Conservation (phyloP, 2,797 vertebrate species). For the Gallinago stenura region DNA sequence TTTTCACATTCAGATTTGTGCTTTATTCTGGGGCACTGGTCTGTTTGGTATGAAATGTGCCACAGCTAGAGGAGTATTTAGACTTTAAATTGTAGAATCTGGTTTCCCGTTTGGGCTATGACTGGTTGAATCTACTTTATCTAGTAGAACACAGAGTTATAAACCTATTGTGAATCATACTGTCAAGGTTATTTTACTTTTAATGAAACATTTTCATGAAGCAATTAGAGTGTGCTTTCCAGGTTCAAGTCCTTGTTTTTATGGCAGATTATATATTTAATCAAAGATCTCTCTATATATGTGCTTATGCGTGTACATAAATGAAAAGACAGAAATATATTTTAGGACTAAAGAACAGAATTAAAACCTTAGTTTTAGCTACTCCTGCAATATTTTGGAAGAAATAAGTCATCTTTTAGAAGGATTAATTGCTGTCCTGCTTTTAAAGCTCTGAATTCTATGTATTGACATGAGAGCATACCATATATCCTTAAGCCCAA, state of each 20-base stretch:
- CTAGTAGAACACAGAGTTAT: not conserved
- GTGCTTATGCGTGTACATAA: not conserved
- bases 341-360: not conserved
- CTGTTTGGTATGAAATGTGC: not conserved
- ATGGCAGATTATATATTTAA: not conserved
- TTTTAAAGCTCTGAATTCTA: not conserved
- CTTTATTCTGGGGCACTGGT: not conserved
- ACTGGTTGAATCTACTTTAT: not conserved
- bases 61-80: not conserved
- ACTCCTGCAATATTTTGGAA: not conserved
- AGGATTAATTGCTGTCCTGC: not conserved
- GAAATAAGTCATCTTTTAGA: not conserved
- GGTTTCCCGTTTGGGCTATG: not conserved
- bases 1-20: not conserved
- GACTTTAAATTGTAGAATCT: not conserved
- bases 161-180: not conserved
- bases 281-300: not conserved
- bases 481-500: not conserved
- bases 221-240: not conserved
- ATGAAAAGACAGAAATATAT: not conserved
- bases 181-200: not conserved
- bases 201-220: not conserved
- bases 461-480: not conserved
- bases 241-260: not conserved
- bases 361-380: not conserved